Conservation (phyloP, 1,140 invertebrate genomes). For the Orussus abietinus region DNA sequence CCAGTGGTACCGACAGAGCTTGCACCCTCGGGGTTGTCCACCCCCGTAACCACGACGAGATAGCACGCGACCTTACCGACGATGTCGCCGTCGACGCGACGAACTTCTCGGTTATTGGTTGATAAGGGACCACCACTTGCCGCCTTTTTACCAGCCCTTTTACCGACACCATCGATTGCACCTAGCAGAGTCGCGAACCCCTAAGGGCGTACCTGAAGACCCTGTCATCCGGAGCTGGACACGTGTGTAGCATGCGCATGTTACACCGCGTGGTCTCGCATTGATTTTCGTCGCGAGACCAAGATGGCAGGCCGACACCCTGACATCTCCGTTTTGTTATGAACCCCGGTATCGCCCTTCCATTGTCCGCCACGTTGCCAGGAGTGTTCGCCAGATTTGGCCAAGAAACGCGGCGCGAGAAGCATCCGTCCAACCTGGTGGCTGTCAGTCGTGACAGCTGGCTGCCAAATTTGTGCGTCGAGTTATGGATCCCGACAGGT, state of each 20-base stretch:
- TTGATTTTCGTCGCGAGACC: slow-evolving; percentile 43
- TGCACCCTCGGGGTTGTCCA: too few species aligned
- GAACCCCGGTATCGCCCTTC: slow-evolving; percentile 19
- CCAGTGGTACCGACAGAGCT: too few species aligned
- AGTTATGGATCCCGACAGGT: slow-evolving; percentile 40
- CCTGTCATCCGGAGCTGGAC: slow-evolving; percentile 11
- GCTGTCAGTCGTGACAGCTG: too few species aligned
- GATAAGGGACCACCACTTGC: too few species aligned
- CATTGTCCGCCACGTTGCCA: too few species aligned
- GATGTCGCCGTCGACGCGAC: too few species aligned
- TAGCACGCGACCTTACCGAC: too few species aligned
- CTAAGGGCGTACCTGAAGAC: slow-evolving; percentile 17
- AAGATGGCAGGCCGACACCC: slow-evolving; percentile 38
- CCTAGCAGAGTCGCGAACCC: slow-evolving; percentile 19
- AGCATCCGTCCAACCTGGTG: background rate
- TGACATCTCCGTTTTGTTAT: slow-evolving; percentile 36
- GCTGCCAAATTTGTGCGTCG: background rate
- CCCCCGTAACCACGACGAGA: too few species aligned
- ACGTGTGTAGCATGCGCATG: slow-evolving; percentile 30
- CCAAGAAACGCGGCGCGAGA: background rate
- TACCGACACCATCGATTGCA: too few species aligned
- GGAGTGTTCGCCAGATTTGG: too few species aligned
- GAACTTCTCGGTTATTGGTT: too few species aligned
- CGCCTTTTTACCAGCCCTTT: too few species aligned
- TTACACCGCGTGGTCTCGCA: slow-evolving; percentile 27